phyloP scores from a whole-genome alignment of 2,888 invertebrate species.

The Sinopyrophorus schimmeli region DNA sequence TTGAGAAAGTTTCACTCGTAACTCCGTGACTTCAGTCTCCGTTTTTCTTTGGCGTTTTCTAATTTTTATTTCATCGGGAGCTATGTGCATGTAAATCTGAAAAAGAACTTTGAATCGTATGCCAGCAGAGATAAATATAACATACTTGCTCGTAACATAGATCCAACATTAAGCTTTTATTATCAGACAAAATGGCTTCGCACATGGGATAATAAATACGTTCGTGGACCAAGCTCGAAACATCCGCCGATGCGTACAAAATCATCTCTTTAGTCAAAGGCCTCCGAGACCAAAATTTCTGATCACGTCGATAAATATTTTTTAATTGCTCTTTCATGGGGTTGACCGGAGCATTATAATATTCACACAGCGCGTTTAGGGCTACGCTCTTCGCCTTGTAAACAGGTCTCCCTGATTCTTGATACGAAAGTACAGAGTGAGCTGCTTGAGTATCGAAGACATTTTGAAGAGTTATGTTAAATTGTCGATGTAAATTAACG shows the following conservation, averaged over 20 bases:
- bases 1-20: slow-evolving; percentile 78
- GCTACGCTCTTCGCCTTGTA: slow-evolving; percentile 94
- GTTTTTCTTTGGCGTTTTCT: slow-evolving; percentile 89
- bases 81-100: slow-evolving; percentile 75
- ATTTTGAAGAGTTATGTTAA: slow-evolving; percentile 78
- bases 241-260: slow-evolving; percentile 87
- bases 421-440: slow-evolving; percentile 87
- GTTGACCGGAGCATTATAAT: slow-evolving; percentile 85
- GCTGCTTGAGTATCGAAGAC: slow-evolving; percentile 89
- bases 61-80: slow-evolving; percentile 81
- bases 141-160: slow-evolving; percentile 80
- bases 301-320: slow-evolving; percentile 82
- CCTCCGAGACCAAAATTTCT: slow-evolving; percentile 83
- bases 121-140: too few species aligned
- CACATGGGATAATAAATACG: slow-evolving; percentile 76
- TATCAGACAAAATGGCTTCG: slow-evolving; percentile 71
- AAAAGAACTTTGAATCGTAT: slow-evolving; percentile 29
- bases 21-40: slow-evolving; percentile 86
- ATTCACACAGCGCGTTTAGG: slow-evolving; percentile 87
- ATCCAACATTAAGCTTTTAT: slow-evolving; percentile 74
- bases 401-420: slow-evolving; percentile 87
- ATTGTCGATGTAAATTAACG: slow-evolving; percentile 83
- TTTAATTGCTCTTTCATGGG: slow-evolving; percentile 90
- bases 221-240: slow-evolving; percentile 83
- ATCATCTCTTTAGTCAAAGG: slow-evolving; percentile 91